Base-by-base conservation (phyloP, 2,797 vertebrate species). In the Meriones psammophilus region DNA sequence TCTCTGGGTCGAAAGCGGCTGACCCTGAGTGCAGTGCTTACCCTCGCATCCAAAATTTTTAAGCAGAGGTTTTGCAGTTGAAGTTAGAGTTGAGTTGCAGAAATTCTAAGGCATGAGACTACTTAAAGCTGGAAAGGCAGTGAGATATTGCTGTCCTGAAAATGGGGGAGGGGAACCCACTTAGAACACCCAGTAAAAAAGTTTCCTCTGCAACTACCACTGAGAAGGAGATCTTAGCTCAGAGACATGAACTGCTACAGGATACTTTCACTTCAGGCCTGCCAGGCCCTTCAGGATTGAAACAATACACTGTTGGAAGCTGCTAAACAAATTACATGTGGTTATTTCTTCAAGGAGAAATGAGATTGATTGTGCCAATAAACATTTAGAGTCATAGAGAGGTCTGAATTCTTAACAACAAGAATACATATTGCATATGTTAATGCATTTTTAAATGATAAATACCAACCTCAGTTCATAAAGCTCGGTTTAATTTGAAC, bases 171-270 rank as follows among this genome's bases (percentile, higher is more conserved):
- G 10, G 10, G 56, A 56, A 56, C 1, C 22, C 30, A 4, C 8
- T 0, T 1, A 9, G 50, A 78, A 10, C 30, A 36, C 0, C 0
- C 0, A 0, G 33, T 22, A 62, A 28, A n/a, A 13, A 73, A 62
- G 8, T 4, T 0, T 1, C 74, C 33, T 89, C 36, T 36, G 4
- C 60, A 69, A 56, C 36, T 66, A 54, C 1, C 1, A 0, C 3
- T 8, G 79, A 18, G 0, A 12, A 20, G 8, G 14, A 10, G 5
- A 46, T 5, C n/a, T 50, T 20, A 14, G 7, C 20, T 18, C 87
- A 7, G 42, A 60, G 5, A 5, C 2, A 10, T 8, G 18, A 46
- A 12, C 22, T 1, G 17, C 56, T 36, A 46, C 74, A n/a, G 13
- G 6, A 0, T 1, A 1, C 8, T n/a, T 54, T n/a, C 36, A 33